phyloP scores from a whole-genome alignment of 53 echinoderm and acorn worm genomes.

The Actinopyga echinites region DNA sequence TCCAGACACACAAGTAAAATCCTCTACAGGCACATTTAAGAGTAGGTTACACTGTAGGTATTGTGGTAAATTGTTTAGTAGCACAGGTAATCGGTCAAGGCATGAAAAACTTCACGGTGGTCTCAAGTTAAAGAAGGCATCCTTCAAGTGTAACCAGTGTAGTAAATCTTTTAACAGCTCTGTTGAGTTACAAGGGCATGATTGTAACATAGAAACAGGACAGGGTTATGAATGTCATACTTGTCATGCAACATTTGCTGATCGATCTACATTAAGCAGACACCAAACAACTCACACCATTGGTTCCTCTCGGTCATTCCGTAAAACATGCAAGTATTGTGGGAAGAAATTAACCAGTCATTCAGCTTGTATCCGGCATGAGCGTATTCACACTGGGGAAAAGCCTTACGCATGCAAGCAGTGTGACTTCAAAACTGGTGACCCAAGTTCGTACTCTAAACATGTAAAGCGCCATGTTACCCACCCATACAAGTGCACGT shows the following conservation, averaged over 20 bases:
- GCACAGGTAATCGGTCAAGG: background rate
- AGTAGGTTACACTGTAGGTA: background rate
- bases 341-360: background rate
- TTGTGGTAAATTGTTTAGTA: slow-evolving; percentile 13
- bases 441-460: background rate
- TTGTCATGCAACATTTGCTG: background rate
- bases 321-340: background rate
- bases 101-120: slow-evolving; percentile 19
- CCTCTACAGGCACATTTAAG: background rate
- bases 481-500: background rate
- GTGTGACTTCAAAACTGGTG: slow-evolving; percentile 8
- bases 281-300: background rate
- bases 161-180: background rate
- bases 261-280: background rate
- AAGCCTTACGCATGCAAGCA: background rate
- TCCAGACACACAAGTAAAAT: background rate
- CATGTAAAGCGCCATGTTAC: background rate
- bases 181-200: background rate
- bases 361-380: background rate
- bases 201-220: background rate
- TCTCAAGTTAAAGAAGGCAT: background rate
- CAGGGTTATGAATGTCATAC: background rate
- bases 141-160: background rate
- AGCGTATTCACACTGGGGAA: slow-evolving; percentile 25
- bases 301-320: background rate